Base-by-base conservation (phyloP, 1,140 invertebrate genomes). In the Drosophila fuyamai region DNA sequence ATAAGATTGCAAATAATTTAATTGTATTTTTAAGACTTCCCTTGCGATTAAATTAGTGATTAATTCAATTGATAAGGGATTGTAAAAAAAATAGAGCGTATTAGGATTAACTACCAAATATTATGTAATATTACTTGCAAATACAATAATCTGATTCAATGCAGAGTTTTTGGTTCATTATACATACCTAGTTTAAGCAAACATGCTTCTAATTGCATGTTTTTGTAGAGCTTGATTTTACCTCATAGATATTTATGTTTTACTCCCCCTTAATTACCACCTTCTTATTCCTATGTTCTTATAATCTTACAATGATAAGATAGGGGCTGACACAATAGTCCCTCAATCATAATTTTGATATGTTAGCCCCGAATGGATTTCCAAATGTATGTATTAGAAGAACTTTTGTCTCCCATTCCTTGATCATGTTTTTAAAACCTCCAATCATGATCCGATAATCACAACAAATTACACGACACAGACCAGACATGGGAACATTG, bases 371-470 rank as follows among this genome's bases (percentile, higher is more conserved):
- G 27, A 47, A 27, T 27, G 46, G 23, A 47, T 27, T 47, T 47
- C 46, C 46, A 29, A 29, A 32, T 50, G 29, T 23, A 2, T 46
- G 18, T 53, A 23, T 38, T 13, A 35, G n/a, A 35, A 12, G 8
- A 12, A 53, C 38, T 62, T 48, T 36, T 6, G 46, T 13, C 36
- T 68, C 46, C 10, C 60, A n/a, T 23, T 6, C 43, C 41, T 12
- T 47, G 71, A 82, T 82, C 70, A 75, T 51, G 56, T 71, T 75
- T 54, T 54, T n/a, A 48, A 44, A 40, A 6, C 68, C 68, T 8
- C 50, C 47, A 65, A 77, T 85, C 66, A 51, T 65, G 66, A 43
- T 61, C 58, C 41, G 68, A 86, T 81, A 81, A 81, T 86, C 81
- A 66, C 63, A 58, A 62, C 81, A 85, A 81, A 84, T 84, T 81